Conservation (phyloP, 2,888 invertebrate species). For the Cybosia mesomella region DNA sequence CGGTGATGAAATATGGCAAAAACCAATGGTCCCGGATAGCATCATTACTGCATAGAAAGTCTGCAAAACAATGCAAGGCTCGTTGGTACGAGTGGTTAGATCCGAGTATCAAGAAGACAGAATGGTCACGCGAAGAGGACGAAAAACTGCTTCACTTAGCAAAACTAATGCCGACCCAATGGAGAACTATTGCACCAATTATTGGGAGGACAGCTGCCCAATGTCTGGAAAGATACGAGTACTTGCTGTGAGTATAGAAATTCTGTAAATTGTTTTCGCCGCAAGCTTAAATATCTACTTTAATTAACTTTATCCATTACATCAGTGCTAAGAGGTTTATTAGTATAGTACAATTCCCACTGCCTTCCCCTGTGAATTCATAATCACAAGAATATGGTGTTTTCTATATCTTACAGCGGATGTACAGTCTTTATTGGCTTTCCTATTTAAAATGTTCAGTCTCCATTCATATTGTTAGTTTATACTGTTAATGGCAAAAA, state of each 20-base stretch:
- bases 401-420: no score
- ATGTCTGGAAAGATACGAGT: slow-evolving; percentile 99
- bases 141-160: slow-evolving; percentile 99
- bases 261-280: not conserved
- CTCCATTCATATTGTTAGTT: no score
- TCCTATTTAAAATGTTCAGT: no score
- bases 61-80: slow-evolving; percentile 99
- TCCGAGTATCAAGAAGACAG: slow-evolving; percentile 99
- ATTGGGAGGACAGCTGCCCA: slow-evolving; percentile 99
- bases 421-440: no score
- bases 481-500: no score
- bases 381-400: not conserved
- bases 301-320: not conserved
- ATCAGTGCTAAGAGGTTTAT: not conserved
- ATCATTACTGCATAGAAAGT: slow-evolving; percentile 98
- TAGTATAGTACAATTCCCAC: not conserved
- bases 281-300: not conserved
- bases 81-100: slow-evolving; percentile 99
- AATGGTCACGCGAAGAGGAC: slow-evolving; percentile 99
- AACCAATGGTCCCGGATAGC: slow-evolving; percentile 99
- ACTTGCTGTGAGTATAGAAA: slow-evolving; percentile 91
- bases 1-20: slow-evolving; percentile 99
- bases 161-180: slow-evolving; percentile 99
- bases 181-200: slow-evolving; percentile 99
- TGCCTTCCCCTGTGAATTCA: not conserved